Percentiles rank a stretch among this genome's conserved stretches.
These are phyloP conservation scores for Enteromius unitaeniatus DNA, from an alignment of 2,797 vertebrate species.

Conservation along the genomic window DNA sequence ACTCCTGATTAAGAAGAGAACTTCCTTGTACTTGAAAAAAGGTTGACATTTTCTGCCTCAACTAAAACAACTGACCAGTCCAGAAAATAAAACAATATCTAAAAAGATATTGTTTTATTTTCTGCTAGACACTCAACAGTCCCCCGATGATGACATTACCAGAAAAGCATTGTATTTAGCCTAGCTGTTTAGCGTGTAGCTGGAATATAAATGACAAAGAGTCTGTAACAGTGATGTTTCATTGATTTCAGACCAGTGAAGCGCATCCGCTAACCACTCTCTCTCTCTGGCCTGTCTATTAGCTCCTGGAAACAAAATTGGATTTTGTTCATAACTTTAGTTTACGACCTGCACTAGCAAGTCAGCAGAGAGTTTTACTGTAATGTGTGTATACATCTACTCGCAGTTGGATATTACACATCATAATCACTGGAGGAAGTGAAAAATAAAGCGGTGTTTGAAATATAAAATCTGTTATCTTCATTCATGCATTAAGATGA, in stretches of 20 bases:
- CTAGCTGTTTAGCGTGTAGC: neutral
- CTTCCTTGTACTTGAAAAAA: neutral
- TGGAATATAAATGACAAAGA: conserved; percentile 3
- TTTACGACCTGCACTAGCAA: conserved; percentile 45
- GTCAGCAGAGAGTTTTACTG: conserved; percentile 46
- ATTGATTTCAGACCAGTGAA: conserved; percentile 41
- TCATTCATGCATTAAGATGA: neutral
- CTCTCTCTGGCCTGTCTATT: conserved; percentile 33
- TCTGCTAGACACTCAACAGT: neutral
- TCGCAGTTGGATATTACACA: conserved; percentile 18
- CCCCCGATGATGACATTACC: neutral
- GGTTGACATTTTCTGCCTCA: neutral
- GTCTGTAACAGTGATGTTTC: conserved; percentile 41
- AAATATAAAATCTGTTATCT: conserved; percentile 20
- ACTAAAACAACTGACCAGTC: neutral
- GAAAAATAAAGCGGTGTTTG: neutral
- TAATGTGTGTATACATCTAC: conserved; percentile 31
- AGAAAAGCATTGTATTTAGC: neutral
- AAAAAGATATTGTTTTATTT: neutral
- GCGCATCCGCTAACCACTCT: conserved; percentile 5
- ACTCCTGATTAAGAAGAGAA: neutral
- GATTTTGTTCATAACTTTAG: conserved; percentile 50
- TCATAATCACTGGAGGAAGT: conserved; percentile 19
- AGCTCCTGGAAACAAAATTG: conserved; percentile 26
- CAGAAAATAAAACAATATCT: no score